Base-by-base conservation (phyloP, 2,113 vertebrate species). In the Tragulus kanchil region DNA sequence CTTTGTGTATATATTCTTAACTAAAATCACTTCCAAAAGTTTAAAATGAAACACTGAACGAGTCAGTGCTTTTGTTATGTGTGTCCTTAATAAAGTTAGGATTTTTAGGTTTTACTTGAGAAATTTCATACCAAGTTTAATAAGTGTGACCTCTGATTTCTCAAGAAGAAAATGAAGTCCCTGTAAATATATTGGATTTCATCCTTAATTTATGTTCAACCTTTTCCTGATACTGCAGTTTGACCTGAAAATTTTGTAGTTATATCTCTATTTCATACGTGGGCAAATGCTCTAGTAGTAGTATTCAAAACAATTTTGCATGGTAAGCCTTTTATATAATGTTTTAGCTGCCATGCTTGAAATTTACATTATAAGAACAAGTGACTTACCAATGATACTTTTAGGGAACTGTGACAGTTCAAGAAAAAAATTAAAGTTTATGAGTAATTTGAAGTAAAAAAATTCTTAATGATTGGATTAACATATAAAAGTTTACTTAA, bases 351-450 rank as follows among this genome's bases (percentile, higher is more conserved):
- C 0, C 16, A 45, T 16, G 3, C 2, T 93, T 97, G 84, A 98
- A 98, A 75, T 94, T 84, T 81, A 69, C 42, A n/a, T 79, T 86
- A 87, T 59, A 95, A 92, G 4, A 97, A 75, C 6, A 91, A 89
- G 0, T 93, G 6, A 7, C 3, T 19, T 42, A 31, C 45, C 89
- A 75, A 82, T 65, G 64, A 13, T 65, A 59, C 3, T 97, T 91
- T 92, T 86, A 82, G 36, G n/a, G 87, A 95, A 93, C 52, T 59
- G 25, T 64, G 50, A 54, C 59, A 16, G 8, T 81, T 25, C 48
- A n/a, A 5, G 4, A 19, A 21, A 95, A 16, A 48, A 97, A 94
- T 94, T 79, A 93, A 96, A 93, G 93, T 50, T 3, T 85, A 88
- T 67, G 65, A 94, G 95, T 79, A 71, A 48, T 81, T 21, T 54